phyloP scores from a whole-genome alignment of 2,888 invertebrate species.

The Acronicta aceris region DNA sequence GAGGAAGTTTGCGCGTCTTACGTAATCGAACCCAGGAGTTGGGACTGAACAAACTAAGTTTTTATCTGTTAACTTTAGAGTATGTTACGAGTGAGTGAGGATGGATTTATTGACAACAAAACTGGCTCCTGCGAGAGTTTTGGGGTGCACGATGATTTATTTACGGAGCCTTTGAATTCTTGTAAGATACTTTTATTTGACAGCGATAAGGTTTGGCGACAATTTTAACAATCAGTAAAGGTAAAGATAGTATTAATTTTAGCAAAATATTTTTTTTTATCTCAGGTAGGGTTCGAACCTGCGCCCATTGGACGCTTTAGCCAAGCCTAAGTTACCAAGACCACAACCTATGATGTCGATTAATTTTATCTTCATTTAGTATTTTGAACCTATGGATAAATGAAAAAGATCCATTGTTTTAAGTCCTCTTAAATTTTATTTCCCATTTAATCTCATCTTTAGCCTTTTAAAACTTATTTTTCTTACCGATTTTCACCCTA shows the following conservation, averaged over 20 bases:
- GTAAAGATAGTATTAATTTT: not conserved
- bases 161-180: slow-evolving; percentile 34
- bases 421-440: too few species aligned
- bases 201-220: slow-evolving; percentile 22
- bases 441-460: not conserved
- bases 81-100: slow-evolving; percentile 70
- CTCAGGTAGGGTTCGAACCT: too few species aligned
- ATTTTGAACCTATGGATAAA: too few species aligned
- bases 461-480: slow-evolving; percentile 12
- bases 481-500: slow-evolving; percentile 12
- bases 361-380: too few species aligned
- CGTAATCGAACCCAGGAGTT: slow-evolving; percentile 75
- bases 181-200: slow-evolving; percentile 30
- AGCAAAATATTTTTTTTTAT: too few species aligned
- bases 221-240: not conserved
- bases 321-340: too few species aligned
- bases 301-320: too few species aligned
- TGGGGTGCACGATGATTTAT: slow-evolving; percentile 48
- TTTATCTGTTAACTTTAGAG: slow-evolving; percentile 80
- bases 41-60: slow-evolving; percentile 76
- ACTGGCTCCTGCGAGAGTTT: slow-evolving; percentile 53
- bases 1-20: slow-evolving; percentile 77
- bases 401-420: too few species aligned
- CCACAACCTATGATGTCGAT: too few species aligned
- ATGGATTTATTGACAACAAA: slow-evolving; percentile 76